These are phyloP conservation scores for Xiphophorus birchmanni DNA, from an alignment of 2,797 vertebrate species.

Conservation along the genomic window DNA sequence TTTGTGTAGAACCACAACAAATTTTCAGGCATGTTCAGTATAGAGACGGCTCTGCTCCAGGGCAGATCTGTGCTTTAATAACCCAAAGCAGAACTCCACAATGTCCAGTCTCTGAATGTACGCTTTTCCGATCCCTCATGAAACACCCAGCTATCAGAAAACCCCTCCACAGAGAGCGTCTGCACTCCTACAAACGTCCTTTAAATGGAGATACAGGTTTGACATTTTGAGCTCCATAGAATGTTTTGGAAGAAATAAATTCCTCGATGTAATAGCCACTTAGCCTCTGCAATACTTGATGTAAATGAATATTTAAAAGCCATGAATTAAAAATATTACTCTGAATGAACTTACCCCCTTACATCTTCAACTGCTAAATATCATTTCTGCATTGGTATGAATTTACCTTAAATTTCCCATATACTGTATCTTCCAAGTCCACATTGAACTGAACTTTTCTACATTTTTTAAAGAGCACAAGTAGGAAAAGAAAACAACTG, in stretches of 20 bases:
- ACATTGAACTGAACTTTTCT: too few species aligned
- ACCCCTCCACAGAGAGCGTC: too few species aligned
- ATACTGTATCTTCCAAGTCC: too few species aligned
- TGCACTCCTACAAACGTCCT: too few species aligned
- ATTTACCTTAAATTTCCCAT: not conserved
- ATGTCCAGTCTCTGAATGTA: too few species aligned
- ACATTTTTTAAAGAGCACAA: not conserved
- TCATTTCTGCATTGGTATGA: not conserved
- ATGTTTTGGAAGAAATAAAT: not conserved
- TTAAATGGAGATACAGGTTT: too few species aligned
- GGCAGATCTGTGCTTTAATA: not conserved
- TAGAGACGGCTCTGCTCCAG: not conserved
- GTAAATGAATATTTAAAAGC: not conserved
- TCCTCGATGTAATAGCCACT: not conserved
- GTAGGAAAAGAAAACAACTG: not conserved
- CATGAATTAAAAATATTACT: not conserved
- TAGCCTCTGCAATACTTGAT: not conserved
- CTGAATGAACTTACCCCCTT: not conserved
- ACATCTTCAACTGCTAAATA: not conserved
- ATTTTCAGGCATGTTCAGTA: not conserved
- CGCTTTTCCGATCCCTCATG: too few species aligned
- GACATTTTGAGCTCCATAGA: not conserved
- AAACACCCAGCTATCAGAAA: too few species aligned
- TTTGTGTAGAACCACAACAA: not conserved
- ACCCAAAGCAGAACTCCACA: not conserved